These are phyloP conservation scores for Thamnophis sirtalis DNA, from an alignment of 2,113 vertebrate genomes.

Conservation along the genomic window DNA sequence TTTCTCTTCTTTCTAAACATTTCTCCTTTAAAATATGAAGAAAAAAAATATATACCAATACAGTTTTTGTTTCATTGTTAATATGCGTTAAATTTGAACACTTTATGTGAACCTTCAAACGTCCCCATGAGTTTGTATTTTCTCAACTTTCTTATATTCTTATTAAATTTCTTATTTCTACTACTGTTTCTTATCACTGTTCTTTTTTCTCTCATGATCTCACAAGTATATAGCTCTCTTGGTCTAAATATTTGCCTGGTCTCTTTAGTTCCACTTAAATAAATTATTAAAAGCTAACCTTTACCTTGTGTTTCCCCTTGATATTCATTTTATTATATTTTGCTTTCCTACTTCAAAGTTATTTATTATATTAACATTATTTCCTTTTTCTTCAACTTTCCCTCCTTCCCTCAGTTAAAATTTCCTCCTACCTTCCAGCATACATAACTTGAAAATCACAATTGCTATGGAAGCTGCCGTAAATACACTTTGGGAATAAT, in stretches of 20 bases:
- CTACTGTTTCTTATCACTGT: background rate
- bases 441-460: background rate
- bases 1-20: background rate
- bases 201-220: background rate
- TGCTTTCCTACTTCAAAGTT: background rate
- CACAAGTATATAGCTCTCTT: background rate
- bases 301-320: background rate
- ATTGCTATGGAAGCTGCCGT: background rate
- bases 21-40: background rate
- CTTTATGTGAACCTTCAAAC: background rate
- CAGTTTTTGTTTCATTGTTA: background rate
- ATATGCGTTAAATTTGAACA: background rate
- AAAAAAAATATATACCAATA: background rate
- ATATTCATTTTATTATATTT: background rate
- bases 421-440: background rate
- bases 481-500: background rate
- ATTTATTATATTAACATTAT: background rate
- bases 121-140: background rate
- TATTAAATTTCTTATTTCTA: background rate
- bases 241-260: background rate
- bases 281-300: constrained; percentile 1
- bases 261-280: background rate
- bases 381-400: background rate
- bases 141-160: background rate
- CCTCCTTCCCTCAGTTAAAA: background rate